Evolutionary conservation across 2,797 vertebrate genomes (phyloP), one percentile per base, ranked within the genome.

Genomic region (Luscinia megarhynchos): DNA sequence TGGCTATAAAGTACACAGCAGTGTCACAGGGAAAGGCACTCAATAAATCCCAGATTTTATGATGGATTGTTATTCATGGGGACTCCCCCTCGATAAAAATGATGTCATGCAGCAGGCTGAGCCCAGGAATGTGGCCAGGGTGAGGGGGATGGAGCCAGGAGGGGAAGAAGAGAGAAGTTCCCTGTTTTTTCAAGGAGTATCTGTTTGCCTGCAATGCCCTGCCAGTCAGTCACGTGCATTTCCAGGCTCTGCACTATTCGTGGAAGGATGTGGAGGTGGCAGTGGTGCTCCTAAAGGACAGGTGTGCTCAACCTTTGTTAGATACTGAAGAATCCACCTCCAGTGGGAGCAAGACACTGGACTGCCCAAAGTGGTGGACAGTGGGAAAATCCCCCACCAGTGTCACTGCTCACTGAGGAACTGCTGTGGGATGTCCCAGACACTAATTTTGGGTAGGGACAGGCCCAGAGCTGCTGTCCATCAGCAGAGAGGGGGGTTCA

Each of bases 401-500:
- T 0, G 0, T 15, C n/a, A 1, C 15, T 67, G 30, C 80, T 70
- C 57, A 13, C 57, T 18, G 2, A 12, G 23, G 69, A 54, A 51
- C 5, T 32, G 11, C 23, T 30, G 50, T 15, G 19, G 57, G 79
- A 12, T 38, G 57, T 23, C 57, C 40, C 15, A 22, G 40, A 54
- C 50, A 10, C 6, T 7, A 54, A n/a, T 57, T 94, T 75, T 0
- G 1, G 46, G 32, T 3, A 26, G 80, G 76, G 45, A 20, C n/a
- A 12, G 61, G 19, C 10, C 32, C 12, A 30, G 57, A 40, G 86
- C 17, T 85, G 80, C 58, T 1, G 3, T 21, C 75, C 45, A 0
- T 53, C 41, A 36, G 55, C 36, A 62, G 30, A 29, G 63, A 0
- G 0, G 3, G 16, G 30, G 15, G 12, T 16, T 81, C 50, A 15